Evolutionary conservation across 2,888 invertebrate species (phyloP), one percentile per base, ranked within the genome.

Genomic region (Caenorhabditis sp.): DNA sequence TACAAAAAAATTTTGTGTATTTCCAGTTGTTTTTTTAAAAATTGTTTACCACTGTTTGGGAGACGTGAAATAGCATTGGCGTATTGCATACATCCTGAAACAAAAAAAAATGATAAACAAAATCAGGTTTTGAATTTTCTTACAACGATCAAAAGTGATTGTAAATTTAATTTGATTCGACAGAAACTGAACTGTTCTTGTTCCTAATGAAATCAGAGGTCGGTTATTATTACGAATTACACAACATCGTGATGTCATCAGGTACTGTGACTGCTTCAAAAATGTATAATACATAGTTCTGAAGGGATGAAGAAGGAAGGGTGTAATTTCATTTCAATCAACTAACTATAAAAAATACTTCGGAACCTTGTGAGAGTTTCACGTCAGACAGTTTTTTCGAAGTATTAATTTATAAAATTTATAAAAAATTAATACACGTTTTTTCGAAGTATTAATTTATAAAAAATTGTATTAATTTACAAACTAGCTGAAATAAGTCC

Each of bases 21-120:
- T 20, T 1, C 3, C 36, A 1, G 5, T 56, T 56, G 3, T 26
- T 2, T 63, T 20, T 63, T 63, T 36, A 2, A 56, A 25, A 14
- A 31, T 38, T 20, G 20, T 59, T 59, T 49, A 73, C 76, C 76
- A 63, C 69, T 73, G 17, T 77, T 57, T 25, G 82, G 82, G 1
- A 82, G 68, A 14, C 82, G 70, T 0, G 80, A 74, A 1, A 82
- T 69, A 25, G 78, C 77, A 43, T 79, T 77, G 12, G 80, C 79
- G 65, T 82, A 82, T 52, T 79, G 81, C 31, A 82, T 59, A 65
- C 80, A 80, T 61, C 78, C 82, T 82, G 74, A 69, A 78, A 67
- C 49, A 50, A 57, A 58, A 43, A 5, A 10, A 12, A 56, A 56
- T 26, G 5, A 56, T 20, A n/a, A n/a, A 8, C 20, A 23, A 53